Base-by-base conservation (phyloP, 1,140 invertebrate species). In the Heliconius hewitsoni region DNA sequence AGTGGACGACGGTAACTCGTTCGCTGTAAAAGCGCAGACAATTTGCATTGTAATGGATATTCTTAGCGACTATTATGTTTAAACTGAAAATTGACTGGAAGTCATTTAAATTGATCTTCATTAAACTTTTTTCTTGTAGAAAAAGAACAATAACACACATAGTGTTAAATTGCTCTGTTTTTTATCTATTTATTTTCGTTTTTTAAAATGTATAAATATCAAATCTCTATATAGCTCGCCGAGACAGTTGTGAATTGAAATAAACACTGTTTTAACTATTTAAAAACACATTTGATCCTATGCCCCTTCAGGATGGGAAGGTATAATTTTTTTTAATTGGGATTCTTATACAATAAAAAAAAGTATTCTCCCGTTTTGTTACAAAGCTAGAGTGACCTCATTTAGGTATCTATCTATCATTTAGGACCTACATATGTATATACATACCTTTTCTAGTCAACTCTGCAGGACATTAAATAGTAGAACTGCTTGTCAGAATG, bases 1-100 rank as follows among this genome's bases (percentile, higher is more conserved):
- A 91, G 90, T 83, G 23, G 85, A 78, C 85, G 76, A 71, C 83
- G 89, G 88, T 87, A 89, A 84, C 86, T 85, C 83, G 85, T 88
- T 88, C 84, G 83, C 89, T 87, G 87, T 87, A 86, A 82, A 83
- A 82, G 73, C 81, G 82, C 74, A 83, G 81, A 75, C 82, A 85
- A 93, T 92, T 92, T 93, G 89, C 90, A 92, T 92, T 86, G 90
- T 92, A 92, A 92, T 93, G 85, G 88, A 86, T 88, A 88, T 86
- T 66, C n/a, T 27, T 30, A 66, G 57, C 23, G n/a, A 66, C 11
- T 66, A 30, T 30, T 66, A 66, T 66, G 60, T 16, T 66, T 27
- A 66, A 66, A 30, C 23, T 27, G 60, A 66, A 66, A 66, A 66
- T 66, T 13, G 11, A 4, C 60, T 60, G 55, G 55, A 23, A 60